Evolutionary conservation across 2,888 invertebrate species (phyloP), one percentile per base, ranked within the genome.

Genomic region (Petrolisthes manimaculis): DNA sequence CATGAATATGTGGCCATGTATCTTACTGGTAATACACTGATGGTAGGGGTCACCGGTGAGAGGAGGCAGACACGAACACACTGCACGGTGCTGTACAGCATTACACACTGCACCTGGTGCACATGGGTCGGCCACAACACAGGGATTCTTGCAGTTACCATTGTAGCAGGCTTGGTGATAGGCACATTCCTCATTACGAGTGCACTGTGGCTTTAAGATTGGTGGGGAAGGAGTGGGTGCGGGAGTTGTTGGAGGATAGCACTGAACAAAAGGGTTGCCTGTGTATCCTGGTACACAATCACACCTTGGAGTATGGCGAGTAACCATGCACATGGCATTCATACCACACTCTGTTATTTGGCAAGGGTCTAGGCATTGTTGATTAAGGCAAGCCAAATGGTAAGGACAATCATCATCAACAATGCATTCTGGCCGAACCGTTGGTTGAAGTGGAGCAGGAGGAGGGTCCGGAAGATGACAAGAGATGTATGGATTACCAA

Each of bases 401-500:
- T 95, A 94, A 0, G 96, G 96, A 92, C 97, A 97, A 92, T 96
- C 96, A 92, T 96, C 95, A 92, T 96, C 95, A 92, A 96, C 96
- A 80, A 95, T 94, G 92, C 96, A 96, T 92, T 96, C 96, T 0
- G 96, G 96, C 4, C 81, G 81, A 18, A 80, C 87, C 18, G 78
- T 85, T 53, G 85, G 83, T 12, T 75, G 71, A 21, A 84, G 87
- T 54, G 89, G 89, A 18, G 88, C 77, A 12, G 90, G 81, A n/a
- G 89, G 89, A 51, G 83, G 82, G 61, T 85, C 86, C 67, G 90
- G 90, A 53, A 84, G 74, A 12, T 55, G 85, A 24, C 90, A 90
- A 51, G 87, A 83, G 37, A 89, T 74, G 67, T 86, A 89, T 67
- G 92, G 92, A 91, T 93, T 92, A n/a, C 93, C 93, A 83, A 91